Base-by-base conservation (phyloP, 1,140 invertebrate genomes). In the Leptinotarsa defecta region DNA sequence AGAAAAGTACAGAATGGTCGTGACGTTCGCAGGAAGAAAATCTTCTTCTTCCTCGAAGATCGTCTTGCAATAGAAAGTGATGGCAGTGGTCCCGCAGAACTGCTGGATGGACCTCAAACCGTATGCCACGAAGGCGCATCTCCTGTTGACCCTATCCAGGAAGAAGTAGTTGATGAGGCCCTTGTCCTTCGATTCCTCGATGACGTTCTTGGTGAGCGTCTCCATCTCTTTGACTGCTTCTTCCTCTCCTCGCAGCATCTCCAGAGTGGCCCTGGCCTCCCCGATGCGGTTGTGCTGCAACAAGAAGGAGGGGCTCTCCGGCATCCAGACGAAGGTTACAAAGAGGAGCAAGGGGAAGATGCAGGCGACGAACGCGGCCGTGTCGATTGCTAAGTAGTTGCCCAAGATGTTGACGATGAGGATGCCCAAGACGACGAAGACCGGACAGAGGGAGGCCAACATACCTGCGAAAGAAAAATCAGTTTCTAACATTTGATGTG, bases 31-130 rank as follows among this genome's bases (percentile, higher is more conserved):
- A 48, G 78, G 76, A 6, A 82, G 48, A 43, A 77, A 85, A 3
- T 88, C 87, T 67, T 89, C 88, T 13, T 88, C 89, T 24, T 87
- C 85, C 15, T 89, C 88, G 76, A 95, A 90, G 76, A 95, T 94
- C 68, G 91, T 90, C 74, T 93, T 91, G 22, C 92, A 89, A 80
- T 94, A 94, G 52, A 92, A 91, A 78, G 91, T 90, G 24, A 95
- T 87, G 4, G 91, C 91, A 62, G 91, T 91, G n/a, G 93, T 90
- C 1, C 93, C 92, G 70, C 90, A 92, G 22, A 94, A 88, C 81
- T 94, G 92, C 82, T 94, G 92, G 48, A 93, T 91, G 11, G 91
- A 87, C 82, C 92, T 92, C 73, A 94, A 85, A 17, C 89, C 86
- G 27, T 91, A 80, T 11, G 90, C 86, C 52, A 94, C 89, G 15